phyloP scores from a whole-genome alignment of 37 sponge, comb jelly and placozoan genomes.

The Petrosia ficiformis region DNA sequence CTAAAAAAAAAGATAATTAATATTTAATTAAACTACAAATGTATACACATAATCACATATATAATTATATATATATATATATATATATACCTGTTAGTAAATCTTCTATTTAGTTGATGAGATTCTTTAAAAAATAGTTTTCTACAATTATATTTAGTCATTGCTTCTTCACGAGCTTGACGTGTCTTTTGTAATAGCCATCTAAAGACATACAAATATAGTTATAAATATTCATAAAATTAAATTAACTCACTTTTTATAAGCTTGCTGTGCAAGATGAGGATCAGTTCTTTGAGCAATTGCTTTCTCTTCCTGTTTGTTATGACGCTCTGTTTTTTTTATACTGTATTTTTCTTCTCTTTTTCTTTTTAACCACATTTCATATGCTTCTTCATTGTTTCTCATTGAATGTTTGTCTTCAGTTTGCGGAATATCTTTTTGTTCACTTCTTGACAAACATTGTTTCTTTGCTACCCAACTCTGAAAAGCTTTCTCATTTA shows the following conservation, averaged over 20 bases:
- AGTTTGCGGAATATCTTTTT: neutral
- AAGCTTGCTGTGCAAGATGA: constrained; percentile 36
- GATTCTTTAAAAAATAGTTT: constrained; percentile 24
- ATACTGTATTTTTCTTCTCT: constrained; percentile 14
- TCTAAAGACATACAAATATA: too few species aligned
- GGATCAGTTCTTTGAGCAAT: constrained; percentile 13
- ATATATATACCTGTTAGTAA: neutral
- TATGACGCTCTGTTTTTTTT: neutral
- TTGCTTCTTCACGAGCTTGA: constrained; percentile 34
- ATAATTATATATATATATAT: neutral
- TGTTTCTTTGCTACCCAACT: constrained; percentile 45
- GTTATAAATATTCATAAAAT: neutral
- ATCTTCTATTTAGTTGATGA: neutral
- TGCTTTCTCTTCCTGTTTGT: constrained; percentile 10
- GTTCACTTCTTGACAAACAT: neutral
- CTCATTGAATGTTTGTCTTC: constrained; percentile 5
- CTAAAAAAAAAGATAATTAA: constrained; percentile 3
- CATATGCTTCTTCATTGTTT: constrained; percentile 11
- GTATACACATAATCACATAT: neutral
- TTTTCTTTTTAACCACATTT: constrained; percentile 51
- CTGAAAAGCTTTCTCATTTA: constrained; percentile 30
- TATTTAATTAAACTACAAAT: neutral
- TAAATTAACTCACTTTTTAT: constrained; percentile 37
- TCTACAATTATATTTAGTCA: constrained; percentile 22
- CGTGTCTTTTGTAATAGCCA: constrained; percentile 47